A percentile compares a stretch with the other conserved stretches of the same genome.
phyloP scores from a whole-genome alignment of 1,140 invertebrate species.

The Luehdorfia chinensis region DNA sequence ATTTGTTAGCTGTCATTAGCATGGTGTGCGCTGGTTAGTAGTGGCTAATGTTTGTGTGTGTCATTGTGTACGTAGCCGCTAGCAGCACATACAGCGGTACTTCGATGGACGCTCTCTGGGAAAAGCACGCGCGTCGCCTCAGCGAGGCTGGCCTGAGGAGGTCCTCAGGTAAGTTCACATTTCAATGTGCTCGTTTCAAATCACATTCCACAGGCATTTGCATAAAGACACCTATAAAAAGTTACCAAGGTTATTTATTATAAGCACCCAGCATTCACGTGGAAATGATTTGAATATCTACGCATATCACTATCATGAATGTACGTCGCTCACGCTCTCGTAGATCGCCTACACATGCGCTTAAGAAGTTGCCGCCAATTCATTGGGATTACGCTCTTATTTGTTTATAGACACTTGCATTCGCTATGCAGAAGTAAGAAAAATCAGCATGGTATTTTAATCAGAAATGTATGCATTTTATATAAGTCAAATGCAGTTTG shows the following conservation, averaged over 20 bases:
- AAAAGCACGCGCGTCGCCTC: conserved; percentile 81
- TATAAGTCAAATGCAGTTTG: conserved; percentile 72
- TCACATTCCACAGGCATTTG: conserved; percentile 23
- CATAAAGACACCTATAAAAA: no score
- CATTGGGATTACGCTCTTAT: background rate
- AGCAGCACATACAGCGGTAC: conserved; percentile 79
- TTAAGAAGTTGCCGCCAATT: conserved; percentile 19
- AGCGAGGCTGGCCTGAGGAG: conserved; percentile 83
- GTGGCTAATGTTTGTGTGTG: conserved; percentile 71
- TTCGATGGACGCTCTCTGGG: conserved; percentile 84
- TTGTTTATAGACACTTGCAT: no score
- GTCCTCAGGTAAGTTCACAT: conserved; percentile 81
- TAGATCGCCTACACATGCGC: conserved; percentile 24
- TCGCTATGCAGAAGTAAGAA: no score
- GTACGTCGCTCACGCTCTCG: conserved; percentile 21
- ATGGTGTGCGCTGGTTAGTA: conserved; percentile 44
- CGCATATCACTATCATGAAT: conserved; percentile 6
- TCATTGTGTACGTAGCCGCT: conserved; percentile 77
- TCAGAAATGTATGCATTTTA: no score
- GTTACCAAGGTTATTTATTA: no score
- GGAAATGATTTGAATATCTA: conserved; percentile 12
- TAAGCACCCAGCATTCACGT: background rate
- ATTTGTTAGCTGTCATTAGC: conserved; percentile 20
- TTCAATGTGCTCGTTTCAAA: conserved; percentile 12
- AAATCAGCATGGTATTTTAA: no score